Conservation (phyloP, 92 coral and sea anemone genomes). For the Paragorgia papillata region DNA sequence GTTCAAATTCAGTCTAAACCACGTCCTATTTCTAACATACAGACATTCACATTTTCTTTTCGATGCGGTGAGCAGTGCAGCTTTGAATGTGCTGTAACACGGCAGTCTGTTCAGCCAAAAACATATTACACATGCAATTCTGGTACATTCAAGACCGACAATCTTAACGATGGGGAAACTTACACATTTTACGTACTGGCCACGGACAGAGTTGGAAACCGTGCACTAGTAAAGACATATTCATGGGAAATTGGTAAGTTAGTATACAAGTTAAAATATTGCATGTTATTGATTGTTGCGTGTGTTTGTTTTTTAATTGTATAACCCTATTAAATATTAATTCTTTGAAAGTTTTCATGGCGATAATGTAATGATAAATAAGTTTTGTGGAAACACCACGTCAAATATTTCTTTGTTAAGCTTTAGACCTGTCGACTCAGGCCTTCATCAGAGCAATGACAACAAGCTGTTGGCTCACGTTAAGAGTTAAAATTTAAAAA, state of each 20-base stretch:
- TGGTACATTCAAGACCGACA: slow-evolving; percentile 37
- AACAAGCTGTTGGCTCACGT: too few species aligned
- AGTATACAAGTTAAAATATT: too few species aligned
- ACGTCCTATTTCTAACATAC: slow-evolving; percentile 40
- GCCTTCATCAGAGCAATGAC: too few species aligned
- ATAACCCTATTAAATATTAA: too few species aligned
- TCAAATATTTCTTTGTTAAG: too few species aligned
- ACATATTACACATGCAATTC: slow-evolving; percentile 51
- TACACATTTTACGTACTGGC: slow-evolving; percentile 63
- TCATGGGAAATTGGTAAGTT: slow-evolving; percentile 70
- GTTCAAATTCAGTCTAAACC: slow-evolving; percentile 62
- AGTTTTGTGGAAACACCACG: too few species aligned
- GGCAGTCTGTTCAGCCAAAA: slow-evolving; percentile 18
- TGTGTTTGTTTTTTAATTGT: too few species aligned
- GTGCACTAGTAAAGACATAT: slow-evolving; percentile 43
- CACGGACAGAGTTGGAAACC: slow-evolving; percentile 74
- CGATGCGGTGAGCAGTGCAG: slow-evolving; percentile 58
- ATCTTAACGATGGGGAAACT: slow-evolving; percentile 42
- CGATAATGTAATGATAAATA: too few species aligned
- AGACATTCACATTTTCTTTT: slow-evolving; percentile 56
- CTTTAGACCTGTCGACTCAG: too few species aligned
- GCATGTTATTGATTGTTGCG: neutral
- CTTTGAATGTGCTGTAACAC: slow-evolving; percentile 55
- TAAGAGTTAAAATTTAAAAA: too few species aligned
- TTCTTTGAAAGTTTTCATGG: too few species aligned